Evolutionary conservation across 2,888 invertebrate genomes (phyloP).

Genomic region (Himalopsyche tibetana): DNA sequence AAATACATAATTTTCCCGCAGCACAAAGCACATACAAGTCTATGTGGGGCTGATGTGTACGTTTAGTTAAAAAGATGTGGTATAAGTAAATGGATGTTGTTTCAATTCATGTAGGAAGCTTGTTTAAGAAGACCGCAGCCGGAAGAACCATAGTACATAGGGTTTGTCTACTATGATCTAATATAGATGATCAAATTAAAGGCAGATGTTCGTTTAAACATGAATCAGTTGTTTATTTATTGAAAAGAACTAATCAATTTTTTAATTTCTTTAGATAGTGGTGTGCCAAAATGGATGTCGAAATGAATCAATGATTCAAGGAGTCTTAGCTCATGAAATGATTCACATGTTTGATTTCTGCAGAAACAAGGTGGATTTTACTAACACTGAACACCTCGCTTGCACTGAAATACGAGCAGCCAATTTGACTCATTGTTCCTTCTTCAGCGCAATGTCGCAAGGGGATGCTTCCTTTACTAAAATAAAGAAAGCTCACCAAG

Average conservation of each 20-base stretch:
- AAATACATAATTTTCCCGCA: too few species aligned
- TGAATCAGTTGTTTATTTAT: too few species aligned
- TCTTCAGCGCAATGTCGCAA: conserved; percentile 86
- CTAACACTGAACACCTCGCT: conserved; percentile 93
- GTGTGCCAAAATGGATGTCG: conserved; percentile 92
- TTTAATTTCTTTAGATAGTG: conserved; percentile 80
- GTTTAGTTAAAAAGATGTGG: too few species aligned
- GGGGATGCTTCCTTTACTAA: conserved; percentile 86
- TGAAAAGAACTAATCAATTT: background rate
- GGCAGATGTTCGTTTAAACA: too few species aligned
- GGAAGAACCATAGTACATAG: too few species aligned
- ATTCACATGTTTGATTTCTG: conserved; percentile 98
- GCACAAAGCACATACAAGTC: too few species aligned
- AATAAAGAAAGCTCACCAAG: conserved; percentile 87
- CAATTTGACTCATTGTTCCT: conserved; percentile 94
- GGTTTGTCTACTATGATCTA: too few species aligned
- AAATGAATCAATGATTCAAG: conserved; percentile 83
- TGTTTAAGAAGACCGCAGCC: too few species aligned
- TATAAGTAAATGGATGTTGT: too few species aligned
- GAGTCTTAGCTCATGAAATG: conserved; percentile 93
- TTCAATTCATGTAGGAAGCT: too few species aligned
- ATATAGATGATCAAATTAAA: too few species aligned
- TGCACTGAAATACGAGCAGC: conserved; percentile 97
- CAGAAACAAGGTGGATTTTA: conserved; percentile 90
- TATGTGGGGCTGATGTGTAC: too few species aligned